Percentiles rank a stretch among this genome's conserved stretches.
Conservation (phyloP, 2,113 vertebrate species). For the Ibidorhyncha struthersii region DNA sequence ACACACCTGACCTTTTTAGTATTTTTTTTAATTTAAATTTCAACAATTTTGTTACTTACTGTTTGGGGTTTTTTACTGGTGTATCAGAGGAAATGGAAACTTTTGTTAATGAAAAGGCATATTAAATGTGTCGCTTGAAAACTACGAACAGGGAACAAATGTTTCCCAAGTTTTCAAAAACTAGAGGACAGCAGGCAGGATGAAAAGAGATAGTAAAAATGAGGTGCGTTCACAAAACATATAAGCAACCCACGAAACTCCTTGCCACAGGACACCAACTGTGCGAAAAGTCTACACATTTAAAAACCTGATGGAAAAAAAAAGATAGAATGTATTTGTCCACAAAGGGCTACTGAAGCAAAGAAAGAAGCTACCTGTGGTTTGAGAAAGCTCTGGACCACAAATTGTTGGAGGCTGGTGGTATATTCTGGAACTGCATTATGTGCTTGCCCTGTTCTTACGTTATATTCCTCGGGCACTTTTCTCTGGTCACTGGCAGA, state of each 20-base stretch:
- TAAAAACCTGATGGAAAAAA: background rate
- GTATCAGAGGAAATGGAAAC: background rate
- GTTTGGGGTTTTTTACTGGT: background rate
- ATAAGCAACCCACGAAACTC: background rate
- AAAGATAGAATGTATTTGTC: background rate
- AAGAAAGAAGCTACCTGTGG: background rate
- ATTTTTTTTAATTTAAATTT: background rate
- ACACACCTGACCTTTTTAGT: background rate
- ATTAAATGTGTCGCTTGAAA: background rate
- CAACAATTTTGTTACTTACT: background rate
- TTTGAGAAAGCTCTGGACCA: background rate
- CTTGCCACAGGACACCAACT: background rate
- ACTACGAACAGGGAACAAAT: background rate
- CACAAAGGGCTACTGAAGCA: background rate
- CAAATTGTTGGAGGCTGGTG: background rate
- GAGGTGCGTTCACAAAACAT: background rate
- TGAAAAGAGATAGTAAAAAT: background rate
- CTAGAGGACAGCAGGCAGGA: background rate
- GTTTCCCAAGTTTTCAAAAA: background rate
- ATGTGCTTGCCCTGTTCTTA: background rate
- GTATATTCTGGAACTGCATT: background rate
- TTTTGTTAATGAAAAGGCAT: background rate
- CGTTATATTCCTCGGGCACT: background rate
- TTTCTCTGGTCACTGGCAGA: background rate
- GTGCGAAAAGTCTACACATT: background rate